A percentile compares a stretch with the other conserved stretches of the same genome.
Conservation (phyloP, 2,113 vertebrate species). For the Phyllostomus hastatus region DNA sequence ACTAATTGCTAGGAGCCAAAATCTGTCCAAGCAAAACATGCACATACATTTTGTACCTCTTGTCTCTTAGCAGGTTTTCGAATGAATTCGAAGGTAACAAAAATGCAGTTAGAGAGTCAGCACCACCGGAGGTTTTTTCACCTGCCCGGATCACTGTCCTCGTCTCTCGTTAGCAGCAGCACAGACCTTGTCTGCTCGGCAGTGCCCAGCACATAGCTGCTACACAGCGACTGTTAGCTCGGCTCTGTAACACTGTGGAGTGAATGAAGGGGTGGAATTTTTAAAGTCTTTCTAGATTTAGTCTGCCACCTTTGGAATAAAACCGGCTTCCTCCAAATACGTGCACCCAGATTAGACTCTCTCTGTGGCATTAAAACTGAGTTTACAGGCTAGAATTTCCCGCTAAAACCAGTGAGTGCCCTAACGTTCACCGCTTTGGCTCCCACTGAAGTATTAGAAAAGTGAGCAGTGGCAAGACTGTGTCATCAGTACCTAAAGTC, state of each 20-base stretch:
- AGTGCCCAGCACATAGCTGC: neutral
- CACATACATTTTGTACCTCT: constrained; percentile 77
- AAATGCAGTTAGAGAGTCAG: constrained; percentile 71
- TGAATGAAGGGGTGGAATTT: neutral
- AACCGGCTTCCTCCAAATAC: neutral
- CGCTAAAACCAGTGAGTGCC: neutral
- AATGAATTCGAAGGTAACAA: constrained; percentile 72
- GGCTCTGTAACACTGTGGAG: neutral
- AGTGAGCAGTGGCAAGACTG: neutral
- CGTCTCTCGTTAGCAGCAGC: neutral
- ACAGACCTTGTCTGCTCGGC: neutral
- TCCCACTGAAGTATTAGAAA: neutral
- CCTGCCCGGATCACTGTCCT: neutral
- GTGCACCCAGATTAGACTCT: neutral
- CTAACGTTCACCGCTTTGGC: neutral
- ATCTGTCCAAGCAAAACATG: constrained; percentile 79
- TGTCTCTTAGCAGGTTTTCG: constrained; percentile 72
- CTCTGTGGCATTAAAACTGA: neutral
- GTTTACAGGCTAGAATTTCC: neutral
- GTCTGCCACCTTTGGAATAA: constrained; percentile 12
- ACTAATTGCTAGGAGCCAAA: constrained; percentile 83
- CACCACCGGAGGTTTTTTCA: constrained; percentile 69
- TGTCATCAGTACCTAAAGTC: neutral
- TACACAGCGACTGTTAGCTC: neutral
- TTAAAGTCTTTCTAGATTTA: neutral